phyloP scores from a whole-genome alignment of 2,797 vertebrate genomes.

The Anolis apletophallus region DNA sequence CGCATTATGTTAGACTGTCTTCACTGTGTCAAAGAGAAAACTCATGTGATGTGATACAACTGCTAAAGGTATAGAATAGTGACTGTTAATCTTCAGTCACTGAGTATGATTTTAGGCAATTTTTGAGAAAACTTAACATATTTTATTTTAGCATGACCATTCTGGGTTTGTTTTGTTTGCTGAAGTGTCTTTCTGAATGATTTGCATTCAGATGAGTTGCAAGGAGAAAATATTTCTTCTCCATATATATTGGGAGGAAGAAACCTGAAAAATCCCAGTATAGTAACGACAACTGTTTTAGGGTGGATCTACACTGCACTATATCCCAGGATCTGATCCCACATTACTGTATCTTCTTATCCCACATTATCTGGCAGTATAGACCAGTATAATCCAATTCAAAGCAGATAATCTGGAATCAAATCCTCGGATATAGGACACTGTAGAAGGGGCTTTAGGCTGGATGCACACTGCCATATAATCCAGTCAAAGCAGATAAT shows the following conservation, averaged over 20 bases:
- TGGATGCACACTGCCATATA: too few relatives aligned
- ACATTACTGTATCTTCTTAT: too few relatives aligned
- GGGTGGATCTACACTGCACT: too few relatives aligned
- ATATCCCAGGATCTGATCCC: too few relatives aligned
- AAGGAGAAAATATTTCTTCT: conserved; percentile 10
- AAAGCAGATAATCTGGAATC: too few relatives aligned
- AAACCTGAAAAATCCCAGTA: conserved; percentile 4
- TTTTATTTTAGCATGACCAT: conserved; percentile 19
- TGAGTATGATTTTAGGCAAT: conserved; percentile 12
- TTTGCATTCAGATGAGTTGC: conserved; percentile 8
- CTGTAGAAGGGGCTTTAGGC: too few relatives aligned
- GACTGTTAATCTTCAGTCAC: conserved; percentile 12
- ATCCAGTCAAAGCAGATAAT: too few relatives aligned
- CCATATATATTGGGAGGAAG: neutral
- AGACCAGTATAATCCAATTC: too few relatives aligned
- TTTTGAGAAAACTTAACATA: conserved; percentile 17
- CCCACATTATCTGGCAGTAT: too few relatives aligned
- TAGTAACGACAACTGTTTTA: neutral
- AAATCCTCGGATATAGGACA: too few relatives aligned
- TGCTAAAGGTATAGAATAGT: conserved; percentile 13
- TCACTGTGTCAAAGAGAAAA: conserved; percentile 19
- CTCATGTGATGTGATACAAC: conserved; percentile 21
- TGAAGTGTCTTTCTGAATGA: conserved; percentile 10
- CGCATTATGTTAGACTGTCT: conserved; percentile 25
- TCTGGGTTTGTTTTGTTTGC: neutral